Conservation (phyloP, 2,113 vertebrate genomes). For the Hystrix cristata region DNA sequence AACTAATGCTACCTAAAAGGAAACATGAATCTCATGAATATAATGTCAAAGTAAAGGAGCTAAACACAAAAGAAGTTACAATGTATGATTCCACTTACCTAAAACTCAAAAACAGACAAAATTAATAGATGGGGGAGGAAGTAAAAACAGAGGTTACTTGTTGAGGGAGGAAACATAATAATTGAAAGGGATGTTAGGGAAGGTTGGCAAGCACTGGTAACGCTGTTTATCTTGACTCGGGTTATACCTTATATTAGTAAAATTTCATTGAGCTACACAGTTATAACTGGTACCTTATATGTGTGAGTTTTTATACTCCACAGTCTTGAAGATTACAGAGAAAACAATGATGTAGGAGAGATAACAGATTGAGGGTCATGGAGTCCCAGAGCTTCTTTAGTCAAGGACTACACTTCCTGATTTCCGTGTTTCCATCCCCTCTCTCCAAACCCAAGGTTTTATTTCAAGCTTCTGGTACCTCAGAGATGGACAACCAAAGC, state of each 20-base stretch:
- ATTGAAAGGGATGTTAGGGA: neutral
- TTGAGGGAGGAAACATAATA: neutral
- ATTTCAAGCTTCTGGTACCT: neutral
- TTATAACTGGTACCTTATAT: conserved; percentile 13
- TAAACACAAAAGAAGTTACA: neutral
- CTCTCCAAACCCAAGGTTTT: neutral
- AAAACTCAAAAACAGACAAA: conserved; percentile 34
- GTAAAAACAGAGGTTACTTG: neutral
- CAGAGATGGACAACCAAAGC: neutral
- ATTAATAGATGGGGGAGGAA: neutral
- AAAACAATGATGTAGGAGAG: neutral
- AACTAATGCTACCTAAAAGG: neutral
- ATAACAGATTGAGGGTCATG: neutral
- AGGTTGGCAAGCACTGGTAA: neutral
- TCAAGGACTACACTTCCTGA: neutral
- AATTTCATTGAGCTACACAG: neutral
- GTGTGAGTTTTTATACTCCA: neutral
- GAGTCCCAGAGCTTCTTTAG: neutral
- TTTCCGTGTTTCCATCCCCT: neutral
- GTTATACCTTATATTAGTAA: neutral
- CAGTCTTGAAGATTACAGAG: conserved; percentile 1
- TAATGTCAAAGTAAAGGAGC: conserved; percentile 45
- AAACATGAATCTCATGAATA: conserved; percentile 37
- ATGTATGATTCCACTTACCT: neutral
- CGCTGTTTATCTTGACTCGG: neutral